phyloP scores from a whole-genome alignment of 2,888 invertebrate genomes.

The Nephrotoma flavescens region DNA sequence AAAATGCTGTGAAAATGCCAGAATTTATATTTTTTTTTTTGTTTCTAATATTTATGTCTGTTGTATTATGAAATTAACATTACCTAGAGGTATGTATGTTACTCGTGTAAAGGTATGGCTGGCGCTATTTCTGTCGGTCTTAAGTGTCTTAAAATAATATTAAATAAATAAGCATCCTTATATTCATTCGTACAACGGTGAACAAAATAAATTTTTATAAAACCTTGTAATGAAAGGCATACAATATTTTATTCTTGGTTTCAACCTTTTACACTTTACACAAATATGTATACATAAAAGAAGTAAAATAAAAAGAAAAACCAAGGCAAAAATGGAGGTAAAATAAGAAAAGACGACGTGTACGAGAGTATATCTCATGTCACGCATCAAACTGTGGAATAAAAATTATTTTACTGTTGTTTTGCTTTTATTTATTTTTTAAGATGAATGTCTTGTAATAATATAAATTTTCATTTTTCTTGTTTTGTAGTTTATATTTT shows the following conservation, averaged over 20 bases:
- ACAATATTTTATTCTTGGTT: neutral
- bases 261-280: neutral
- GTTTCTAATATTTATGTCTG: neutral
- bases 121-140: neutral
- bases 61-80: neutral
- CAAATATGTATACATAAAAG: neutral
- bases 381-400: neutral
- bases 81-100: neutral
- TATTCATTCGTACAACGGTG: neutral
- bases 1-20: neutral
- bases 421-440: neutral
- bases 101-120: neutral
- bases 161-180: neutral
- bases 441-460: neutral
- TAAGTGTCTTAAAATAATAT: neutral
- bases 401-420: neutral
- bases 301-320: neutral
- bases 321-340: neutral
- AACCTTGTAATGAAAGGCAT: neutral
- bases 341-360: neutral
- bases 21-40: neutral
- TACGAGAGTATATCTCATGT: neutral
- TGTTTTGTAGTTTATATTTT: neutral
- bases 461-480: neutral
- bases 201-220: neutral